Evolutionary conservation across 2,113 vertebrate species (phyloP), one percentile per base, ranked within the genome.

Genomic region (Danionella cerebrum): DNA sequence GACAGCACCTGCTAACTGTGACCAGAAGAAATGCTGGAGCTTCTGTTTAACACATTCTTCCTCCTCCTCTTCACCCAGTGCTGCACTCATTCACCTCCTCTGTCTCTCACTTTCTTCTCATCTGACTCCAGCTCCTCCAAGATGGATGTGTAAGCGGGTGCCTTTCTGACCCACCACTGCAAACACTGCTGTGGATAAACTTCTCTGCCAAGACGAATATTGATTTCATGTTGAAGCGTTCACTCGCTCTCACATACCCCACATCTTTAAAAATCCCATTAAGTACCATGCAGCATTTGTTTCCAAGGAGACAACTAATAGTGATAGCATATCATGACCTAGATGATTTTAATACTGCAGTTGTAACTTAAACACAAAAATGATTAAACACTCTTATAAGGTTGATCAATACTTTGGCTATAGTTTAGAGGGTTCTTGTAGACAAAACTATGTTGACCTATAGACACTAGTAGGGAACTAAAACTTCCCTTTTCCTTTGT

Each of bases 151-250:
- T 58, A 78, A 81, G 78, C 78, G 80, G 77, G 51, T 80, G 82
- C 85, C 83, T 81, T 53, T 4, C 1, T 76, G 83, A 85, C 85
- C 80, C 70, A 74, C 83, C 76, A 76, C 69, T 67, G 80, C 80
- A 80, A 78, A 87, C 80, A 83, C 72, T 72, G 69, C 65, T 70
- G 68, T 71, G 36, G 79, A 78, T 82, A 82, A 86, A 82, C 76
- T 84, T 78, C 78, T 83, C 77, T 84, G 84, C 84, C 85, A 84
- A 80, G 78, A 62, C 72, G 72, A 84, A 82, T 88, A 88, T 89
- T 82, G 85, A 89, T 88, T 86, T 83, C 54, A 65, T 76, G 83
- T 84, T 87, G 62, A 60, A 55, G 62, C 39, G 31, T 71, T 73
- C 72, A 75, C 74, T 81, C 78, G 79, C n/a, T 25, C 48, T 11